phyloP scores from a whole-genome alignment of 2,888 invertebrate species.

The Encarsia formosa region DNA sequence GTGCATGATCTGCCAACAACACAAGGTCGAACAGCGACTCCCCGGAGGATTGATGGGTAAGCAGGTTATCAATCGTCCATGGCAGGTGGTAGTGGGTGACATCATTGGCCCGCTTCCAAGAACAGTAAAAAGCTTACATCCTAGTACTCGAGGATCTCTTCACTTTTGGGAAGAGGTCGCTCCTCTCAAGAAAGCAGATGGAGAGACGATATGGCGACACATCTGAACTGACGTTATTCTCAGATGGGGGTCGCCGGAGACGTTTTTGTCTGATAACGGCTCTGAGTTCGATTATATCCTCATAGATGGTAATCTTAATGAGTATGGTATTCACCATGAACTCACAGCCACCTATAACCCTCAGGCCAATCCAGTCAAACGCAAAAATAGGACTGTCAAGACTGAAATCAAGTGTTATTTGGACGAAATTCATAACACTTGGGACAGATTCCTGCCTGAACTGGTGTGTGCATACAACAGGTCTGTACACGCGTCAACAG shows the following conservation, averaged over 20 bases:
- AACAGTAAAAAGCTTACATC: background rate
- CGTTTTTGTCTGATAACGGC: slow-evolving; percentile 13
- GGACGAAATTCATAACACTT: too few species aligned
- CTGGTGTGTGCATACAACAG: too few species aligned
- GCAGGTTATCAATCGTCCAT: background rate
- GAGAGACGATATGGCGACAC: background rate
- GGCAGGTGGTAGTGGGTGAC: background rate
- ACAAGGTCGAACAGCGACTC: background rate
- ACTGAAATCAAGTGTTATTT: background rate
- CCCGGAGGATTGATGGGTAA: background rate
- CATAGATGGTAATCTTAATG: background rate
- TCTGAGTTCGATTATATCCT: slow-evolving; percentile 8
- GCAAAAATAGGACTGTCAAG: background rate
- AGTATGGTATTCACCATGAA: too few species aligned
- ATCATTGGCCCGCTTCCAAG: background rate
- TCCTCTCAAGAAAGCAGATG: slow-evolving; percentile 4
- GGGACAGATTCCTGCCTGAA: too few species aligned
- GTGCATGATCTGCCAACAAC: slow-evolving; percentile 21
- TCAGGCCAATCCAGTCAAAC: background rate
- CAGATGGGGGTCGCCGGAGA: slow-evolving; percentile 1
- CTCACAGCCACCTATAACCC: background rate
- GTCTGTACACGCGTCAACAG: too few species aligned
- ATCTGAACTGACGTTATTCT: background rate
- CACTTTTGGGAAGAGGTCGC: slow-evolving; percentile 13
- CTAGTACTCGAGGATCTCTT: slow-evolving; percentile 27